Conservation (phyloP, 2,888 invertebrate species). For the Drosophila acutilabella region DNA sequence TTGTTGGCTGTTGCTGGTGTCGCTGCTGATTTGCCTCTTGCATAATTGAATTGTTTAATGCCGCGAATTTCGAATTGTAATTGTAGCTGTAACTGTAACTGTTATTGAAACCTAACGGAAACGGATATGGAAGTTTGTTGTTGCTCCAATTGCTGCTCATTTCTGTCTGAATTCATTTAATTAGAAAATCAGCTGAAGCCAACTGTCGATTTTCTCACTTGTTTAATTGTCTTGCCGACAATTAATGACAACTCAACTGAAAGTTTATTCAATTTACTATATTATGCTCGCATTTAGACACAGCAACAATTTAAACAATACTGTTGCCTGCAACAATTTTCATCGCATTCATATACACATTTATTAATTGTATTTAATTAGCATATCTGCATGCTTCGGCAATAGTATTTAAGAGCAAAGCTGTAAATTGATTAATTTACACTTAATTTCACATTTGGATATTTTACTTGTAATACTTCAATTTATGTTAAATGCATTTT, state of each 20-base stretch:
- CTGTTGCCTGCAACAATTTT: background rate
- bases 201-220: constrained; percentile 58
- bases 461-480: too few species aligned
- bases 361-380: too few species aligned
- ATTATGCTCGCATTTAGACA: background rate
- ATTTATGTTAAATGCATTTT: too few species aligned
- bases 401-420: too few species aligned
- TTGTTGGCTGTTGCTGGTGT: constrained; percentile 37
- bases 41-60: constrained; percentile 79
- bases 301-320: background rate
- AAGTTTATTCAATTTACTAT: constrained; percentile 4
- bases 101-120: constrained; percentile 60
- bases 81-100: constrained; percentile 35
- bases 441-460: too few species aligned
- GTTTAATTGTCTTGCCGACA: constrained; percentile 32
- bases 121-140: constrained; percentile 69
- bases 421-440: too few species aligned
- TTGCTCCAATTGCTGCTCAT: constrained; percentile 24
- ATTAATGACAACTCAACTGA: constrained; percentile 20
- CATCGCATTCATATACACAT: too few species aligned
- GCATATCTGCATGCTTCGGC: too few species aligned
- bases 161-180: constrained; percentile 61
- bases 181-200: constrained; percentile 57
- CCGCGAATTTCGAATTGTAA: constrained; percentile 70
- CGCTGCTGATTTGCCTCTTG: constrained; percentile 57